Evolutionary conservation across 2,888 invertebrate species (phyloP).

Genomic region (Hermodice carunculata): DNA sequence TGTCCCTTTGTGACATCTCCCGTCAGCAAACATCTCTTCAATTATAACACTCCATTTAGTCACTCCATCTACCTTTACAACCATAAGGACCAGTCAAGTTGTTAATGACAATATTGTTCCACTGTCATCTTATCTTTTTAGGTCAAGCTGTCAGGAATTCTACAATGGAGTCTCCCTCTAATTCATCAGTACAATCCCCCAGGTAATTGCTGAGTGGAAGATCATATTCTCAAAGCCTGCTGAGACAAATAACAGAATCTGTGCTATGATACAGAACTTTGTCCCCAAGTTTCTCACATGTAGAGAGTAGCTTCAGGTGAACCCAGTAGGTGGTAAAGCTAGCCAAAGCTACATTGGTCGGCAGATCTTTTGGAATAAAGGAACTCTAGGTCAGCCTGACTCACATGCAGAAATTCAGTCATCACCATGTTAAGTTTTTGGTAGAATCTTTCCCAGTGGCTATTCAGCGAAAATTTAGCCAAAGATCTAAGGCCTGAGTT

Average conservation of each 20-base stretch:
- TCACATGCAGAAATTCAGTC: not conserved
- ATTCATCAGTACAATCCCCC: constrained; percentile 65
- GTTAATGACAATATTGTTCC: too few relatives aligned
- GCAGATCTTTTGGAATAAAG: not conserved
- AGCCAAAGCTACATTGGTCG: not conserved
- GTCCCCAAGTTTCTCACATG: not conserved
- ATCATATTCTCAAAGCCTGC: not conserved
- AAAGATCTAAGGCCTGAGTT: constrained; percentile 38
- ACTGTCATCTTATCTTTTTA: too few relatives aligned
- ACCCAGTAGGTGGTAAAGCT: constrained; percentile 1
- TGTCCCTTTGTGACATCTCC: too few relatives aligned
- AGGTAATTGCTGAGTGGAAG: constrained; percentile 55
- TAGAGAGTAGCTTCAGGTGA: not conserved
- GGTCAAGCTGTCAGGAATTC: constrained; percentile 63
- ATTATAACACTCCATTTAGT: too few relatives aligned
- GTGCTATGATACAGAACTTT: not conserved
- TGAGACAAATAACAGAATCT: not conserved
- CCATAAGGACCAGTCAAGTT: too few relatives aligned
- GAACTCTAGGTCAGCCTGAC: not conserved
- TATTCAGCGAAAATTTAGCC: constrained; percentile 23
- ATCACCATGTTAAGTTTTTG: constrained; percentile 19
- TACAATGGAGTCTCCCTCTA: not conserved
- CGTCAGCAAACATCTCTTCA: too few relatives aligned
- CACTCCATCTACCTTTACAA: too few relatives aligned
- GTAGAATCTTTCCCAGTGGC: constrained; percentile 39